These are phyloP conservation scores for Drosophila hamatofila DNA, from an alignment of 2,888 invertebrate species.

Conservation along the genomic window DNA sequence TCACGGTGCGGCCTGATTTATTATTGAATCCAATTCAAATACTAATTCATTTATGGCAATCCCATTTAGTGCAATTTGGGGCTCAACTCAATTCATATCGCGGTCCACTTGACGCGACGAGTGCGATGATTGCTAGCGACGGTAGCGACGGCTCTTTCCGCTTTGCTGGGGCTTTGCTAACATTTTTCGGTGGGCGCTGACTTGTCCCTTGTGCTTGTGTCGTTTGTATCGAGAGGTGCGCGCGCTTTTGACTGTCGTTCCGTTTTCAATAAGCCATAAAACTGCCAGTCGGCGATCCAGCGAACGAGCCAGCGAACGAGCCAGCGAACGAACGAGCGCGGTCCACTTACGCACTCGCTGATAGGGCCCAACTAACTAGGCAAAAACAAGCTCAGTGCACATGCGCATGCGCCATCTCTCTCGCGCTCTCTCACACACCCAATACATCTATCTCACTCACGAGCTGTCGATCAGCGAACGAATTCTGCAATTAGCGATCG, in stretches of 20 bases:
- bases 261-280: slow-evolving; percentile 77
- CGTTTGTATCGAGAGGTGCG: slow-evolving; percentile 57
- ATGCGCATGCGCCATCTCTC: slow-evolving; percentile 14
- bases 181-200: slow-evolving; percentile 28
- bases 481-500: slow-evolving; percentile 33
- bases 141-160: slow-evolving; percentile 41
- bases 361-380: slow-evolving; percentile 54
- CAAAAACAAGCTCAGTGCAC: slow-evolving; percentile 47
- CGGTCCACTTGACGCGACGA: slow-evolving; percentile 41
- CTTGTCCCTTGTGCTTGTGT: slow-evolving; percentile 29
- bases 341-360: slow-evolving; percentile 56
- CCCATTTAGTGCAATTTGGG: slow-evolving; percentile 27
- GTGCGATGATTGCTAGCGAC: slow-evolving; percentile 17
- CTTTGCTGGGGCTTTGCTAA: slow-evolving; percentile 24
- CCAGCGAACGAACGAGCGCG: slow-evolving; percentile 19
- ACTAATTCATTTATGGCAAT: slow-evolving; percentile 55
- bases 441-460: slow-evolving; percentile 6
- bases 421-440: not conserved
- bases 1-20: slow-evolving; percentile 45
- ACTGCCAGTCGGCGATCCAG: slow-evolving; percentile 40
- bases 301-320: not conserved
- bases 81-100: slow-evolving; percentile 21
- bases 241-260: slow-evolving; percentile 74
- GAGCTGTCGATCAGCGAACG: not conserved
- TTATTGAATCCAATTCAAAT: slow-evolving; percentile 48